Conservation (phyloP, 2,888 invertebrate genomes). For the Microctonus brassicae region DNA sequence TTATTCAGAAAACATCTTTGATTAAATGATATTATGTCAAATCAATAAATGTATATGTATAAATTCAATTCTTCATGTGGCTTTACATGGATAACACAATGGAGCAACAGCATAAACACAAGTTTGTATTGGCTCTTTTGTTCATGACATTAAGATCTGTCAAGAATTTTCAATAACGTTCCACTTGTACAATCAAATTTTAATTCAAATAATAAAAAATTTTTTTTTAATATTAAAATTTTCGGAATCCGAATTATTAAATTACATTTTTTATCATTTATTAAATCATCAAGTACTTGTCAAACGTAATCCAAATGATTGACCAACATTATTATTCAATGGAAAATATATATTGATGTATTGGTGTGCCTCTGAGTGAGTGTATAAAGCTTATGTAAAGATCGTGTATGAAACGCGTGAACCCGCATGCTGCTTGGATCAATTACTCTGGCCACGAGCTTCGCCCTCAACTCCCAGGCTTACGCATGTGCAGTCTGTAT, state of each 20-base stretch:
- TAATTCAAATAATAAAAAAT: too few species aligned
- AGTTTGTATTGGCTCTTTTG: not conserved
- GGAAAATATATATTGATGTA: too few species aligned
- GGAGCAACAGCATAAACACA: not conserved
- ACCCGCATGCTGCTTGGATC: conserved; percentile 56
- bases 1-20: not conserved
- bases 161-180: not conserved
- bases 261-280: too few species aligned
- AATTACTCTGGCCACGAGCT: conserved; percentile 55
- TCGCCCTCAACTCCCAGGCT: conserved; percentile 29
- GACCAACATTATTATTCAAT: not conserved
- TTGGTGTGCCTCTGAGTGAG: too few species aligned
- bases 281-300: too few species aligned
- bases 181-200: too few species aligned
- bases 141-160: not conserved
- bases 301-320: too few species aligned
- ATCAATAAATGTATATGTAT: too few species aligned
- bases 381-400: conserved; percentile 48
- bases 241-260: too few species aligned
- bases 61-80: not conserved
- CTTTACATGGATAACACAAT: not conserved
- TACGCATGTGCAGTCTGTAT: conserved; percentile 25
- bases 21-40: not conserved
- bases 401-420: conserved; percentile 52
- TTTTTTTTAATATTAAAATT: too few species aligned